Percentiles rank a stretch among this genome's conserved stretches.
These are phyloP conservation scores for Ceratosolen fusciceps DNA, from an alignment of 1,140 invertebrate genomes.

Conservation along the genomic window DNA sequence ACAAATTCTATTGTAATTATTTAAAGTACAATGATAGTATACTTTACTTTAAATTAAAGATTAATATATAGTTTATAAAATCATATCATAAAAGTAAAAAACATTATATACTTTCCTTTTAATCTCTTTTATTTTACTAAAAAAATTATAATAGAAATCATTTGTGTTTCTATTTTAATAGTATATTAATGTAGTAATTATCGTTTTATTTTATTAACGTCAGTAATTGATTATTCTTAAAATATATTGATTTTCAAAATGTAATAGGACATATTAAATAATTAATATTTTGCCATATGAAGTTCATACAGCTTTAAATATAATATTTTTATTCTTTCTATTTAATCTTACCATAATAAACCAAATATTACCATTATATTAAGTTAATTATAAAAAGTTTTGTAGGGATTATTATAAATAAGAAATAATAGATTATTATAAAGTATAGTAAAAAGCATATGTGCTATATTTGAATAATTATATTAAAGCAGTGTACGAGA, in stretches of 20 bases:
- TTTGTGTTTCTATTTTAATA: too few species aligned
- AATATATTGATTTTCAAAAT: too few species aligned
- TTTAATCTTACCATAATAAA: not conserved
- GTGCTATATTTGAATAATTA: conserved; percentile 11
- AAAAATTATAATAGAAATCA: too few species aligned
- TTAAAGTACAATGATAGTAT: not conserved
- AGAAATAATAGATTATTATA: conserved; percentile 7
- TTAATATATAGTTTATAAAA: not conserved
- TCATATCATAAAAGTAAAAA: not conserved
- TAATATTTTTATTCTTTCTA: too few species aligned
- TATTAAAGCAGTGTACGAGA: not conserved
- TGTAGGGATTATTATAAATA: conserved; percentile 1
- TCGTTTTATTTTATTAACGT: too few species aligned
- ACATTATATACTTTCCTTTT: too few species aligned
- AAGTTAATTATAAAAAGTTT: not conserved
- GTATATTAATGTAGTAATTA: too few species aligned
- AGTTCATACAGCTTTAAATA: too few species aligned
- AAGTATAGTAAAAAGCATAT: not conserved
- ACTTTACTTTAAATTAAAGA: not conserved
- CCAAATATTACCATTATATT: conserved; percentile 11
- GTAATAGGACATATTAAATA: too few species aligned
- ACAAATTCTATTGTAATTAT: not conserved
- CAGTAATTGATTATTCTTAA: too few species aligned
- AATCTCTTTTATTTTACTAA: too few species aligned
- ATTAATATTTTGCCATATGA: too few species aligned